A percentile compares a stretch with the other conserved stretches of the same genome.
Conservation (phyloP, 2,797 vertebrate species). For the Fundulus diaphanus region DNA sequence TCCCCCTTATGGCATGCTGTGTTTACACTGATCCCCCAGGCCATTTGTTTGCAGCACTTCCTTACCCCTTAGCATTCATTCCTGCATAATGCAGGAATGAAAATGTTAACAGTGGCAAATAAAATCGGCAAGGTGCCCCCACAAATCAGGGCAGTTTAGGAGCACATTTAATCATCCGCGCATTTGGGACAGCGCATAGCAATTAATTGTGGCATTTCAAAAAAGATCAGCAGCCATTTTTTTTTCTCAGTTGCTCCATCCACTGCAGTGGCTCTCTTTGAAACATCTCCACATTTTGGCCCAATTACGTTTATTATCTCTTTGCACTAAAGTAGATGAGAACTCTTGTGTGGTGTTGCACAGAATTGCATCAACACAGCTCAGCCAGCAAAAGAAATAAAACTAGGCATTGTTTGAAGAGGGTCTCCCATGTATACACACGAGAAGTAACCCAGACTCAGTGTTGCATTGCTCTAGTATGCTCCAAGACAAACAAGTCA, state of each 20-base stretch:
- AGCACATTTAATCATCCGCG: conserved; percentile 86
- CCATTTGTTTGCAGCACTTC: conserved; percentile 86
- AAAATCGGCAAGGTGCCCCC: conserved; percentile 88
- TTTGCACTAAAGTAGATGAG: conserved; percentile 53
- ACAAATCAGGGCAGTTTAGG: conserved; percentile 88
- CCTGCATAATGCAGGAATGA: conserved; percentile 86
- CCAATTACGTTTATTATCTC: conserved; percentile 64
- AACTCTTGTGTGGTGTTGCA: conserved; percentile 57
- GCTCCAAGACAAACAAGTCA: conserved; percentile 78
- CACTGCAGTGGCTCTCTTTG: conserved; percentile 36
- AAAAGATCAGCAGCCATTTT: conserved; percentile 84
- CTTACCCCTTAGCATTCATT: conserved; percentile 82
- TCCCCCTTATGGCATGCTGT: conserved; percentile 70
- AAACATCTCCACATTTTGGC: conserved; percentile 64
- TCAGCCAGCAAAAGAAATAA: conserved; percentile 73
- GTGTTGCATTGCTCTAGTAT: conserved; percentile 69
- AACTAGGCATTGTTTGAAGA: conserved; percentile 78
- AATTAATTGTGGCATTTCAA: conserved; percentile 88
- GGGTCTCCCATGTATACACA: conserved; percentile 74
- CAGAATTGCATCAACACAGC: conserved; percentile 75
- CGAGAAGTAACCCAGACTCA: conserved; percentile 67
- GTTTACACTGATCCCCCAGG: conserved; percentile 82
- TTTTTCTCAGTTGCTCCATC: conserved; percentile 50
- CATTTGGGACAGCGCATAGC: conserved; percentile 77
- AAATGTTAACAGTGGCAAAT: conserved; percentile 90